Conservation (phyloP, 2,113 vertebrate genomes). For the Embiotoca jacksoni region DNA sequence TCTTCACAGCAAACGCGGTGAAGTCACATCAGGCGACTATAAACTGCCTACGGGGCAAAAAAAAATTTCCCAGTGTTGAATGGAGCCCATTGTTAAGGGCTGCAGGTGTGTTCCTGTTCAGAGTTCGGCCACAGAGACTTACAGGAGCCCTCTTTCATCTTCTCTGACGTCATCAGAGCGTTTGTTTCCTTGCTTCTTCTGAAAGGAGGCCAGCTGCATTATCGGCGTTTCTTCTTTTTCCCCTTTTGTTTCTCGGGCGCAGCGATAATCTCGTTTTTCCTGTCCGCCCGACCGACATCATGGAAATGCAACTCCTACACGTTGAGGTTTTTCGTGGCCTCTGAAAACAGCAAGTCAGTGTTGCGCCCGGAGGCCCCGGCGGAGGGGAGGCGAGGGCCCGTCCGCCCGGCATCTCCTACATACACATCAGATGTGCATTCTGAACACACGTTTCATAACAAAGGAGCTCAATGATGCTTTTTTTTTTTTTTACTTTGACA, state of each 20-base stretch:
- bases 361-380: conserved; percentile 22
- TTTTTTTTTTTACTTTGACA: neutral
- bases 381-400: conserved; percentile 27
- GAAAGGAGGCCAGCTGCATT: conserved; percentile 25
- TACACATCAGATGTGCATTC: conserved; percentile 15
- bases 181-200: conserved; percentile 3
- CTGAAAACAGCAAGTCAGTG: conserved; percentile 36
- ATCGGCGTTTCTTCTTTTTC: neutral
- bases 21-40: conserved; percentile 47
- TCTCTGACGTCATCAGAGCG: conserved; percentile 5
- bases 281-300: neutral
- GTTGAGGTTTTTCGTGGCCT: conserved; percentile 18
- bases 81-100: conserved; percentile 44
- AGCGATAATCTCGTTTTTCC: neutral
- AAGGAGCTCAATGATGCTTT: neutral
- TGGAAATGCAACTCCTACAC: conserved; percentile 34
- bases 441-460: neutral
- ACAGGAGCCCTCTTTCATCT: conserved; percentile 33
- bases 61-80: conserved; percentile 13
- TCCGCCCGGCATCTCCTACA: neutral
- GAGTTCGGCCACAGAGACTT: conserved; percentile 9
- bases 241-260: neutral
- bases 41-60: conserved; percentile 8
- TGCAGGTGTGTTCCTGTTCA: conserved; percentile 58
- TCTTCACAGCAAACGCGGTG: conserved; percentile 35